phyloP scores from a whole-genome alignment of 2,888 invertebrate genomes.

The Nomada ruficornis region DNA sequence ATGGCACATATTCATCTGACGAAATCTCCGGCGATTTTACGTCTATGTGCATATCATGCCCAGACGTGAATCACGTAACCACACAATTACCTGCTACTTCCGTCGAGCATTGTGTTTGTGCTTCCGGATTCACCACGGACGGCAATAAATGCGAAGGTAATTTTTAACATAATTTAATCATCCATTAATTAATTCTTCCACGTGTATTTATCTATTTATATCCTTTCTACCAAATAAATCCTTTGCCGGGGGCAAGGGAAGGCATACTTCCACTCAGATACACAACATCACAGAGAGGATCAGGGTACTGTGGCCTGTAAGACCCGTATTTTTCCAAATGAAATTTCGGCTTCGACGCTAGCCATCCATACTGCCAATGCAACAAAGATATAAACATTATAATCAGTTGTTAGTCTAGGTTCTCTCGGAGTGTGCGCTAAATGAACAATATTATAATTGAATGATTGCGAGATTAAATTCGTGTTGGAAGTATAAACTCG shows the following conservation, averaged over 20 bases:
- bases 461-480: no score
- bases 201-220: background rate
- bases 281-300: conserved; percentile 71
- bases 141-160: conserved; percentile 87
- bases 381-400: background rate
- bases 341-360: conserved; percentile 75
- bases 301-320: conserved; percentile 65
- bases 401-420: background rate
- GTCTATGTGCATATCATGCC: conserved; percentile 86
- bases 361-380: conserved; percentile 74
- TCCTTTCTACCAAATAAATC: conserved; percentile 60
- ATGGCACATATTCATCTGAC: conserved; percentile 86
- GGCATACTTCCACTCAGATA: conserved; percentile 72
- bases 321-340: conserved; percentile 75
- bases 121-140: conserved; percentile 86
- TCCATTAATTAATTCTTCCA: background rate
- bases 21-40: conserved; percentile 86
- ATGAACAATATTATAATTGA: no score
- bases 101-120: conserved; percentile 87
- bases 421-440: no score
- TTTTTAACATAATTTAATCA: background rate
- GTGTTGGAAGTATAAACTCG: no score
- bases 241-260: conserved; percentile 72
- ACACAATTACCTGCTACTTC: conserved; percentile 85
- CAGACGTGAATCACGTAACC: conserved; percentile 88